Base-by-base conservation (phyloP, 2,888 invertebrate species). In the Chrysodeixis includens region DNA sequence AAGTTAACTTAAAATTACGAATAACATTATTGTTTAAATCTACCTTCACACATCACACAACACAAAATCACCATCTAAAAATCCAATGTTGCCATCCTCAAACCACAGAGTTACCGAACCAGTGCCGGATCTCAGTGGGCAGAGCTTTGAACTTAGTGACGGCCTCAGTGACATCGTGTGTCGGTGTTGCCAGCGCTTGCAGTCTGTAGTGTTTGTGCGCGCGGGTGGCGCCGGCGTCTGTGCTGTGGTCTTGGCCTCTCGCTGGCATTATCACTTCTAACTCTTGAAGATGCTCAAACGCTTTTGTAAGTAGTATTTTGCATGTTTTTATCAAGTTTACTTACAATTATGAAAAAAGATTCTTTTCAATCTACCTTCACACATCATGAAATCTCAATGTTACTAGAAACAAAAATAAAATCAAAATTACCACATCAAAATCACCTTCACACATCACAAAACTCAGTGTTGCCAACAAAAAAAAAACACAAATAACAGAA, bases 61-160 rank as follows among this genome's bases (percentile, higher is more conserved):
- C n/a, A n/a, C 26, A 49, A 20, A 20, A 10, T 22, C 20, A 12
- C 10, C 56, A 62, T 35, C 59, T 58, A 62, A 67, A 62, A 30
- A 26, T 26, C 26, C 26, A 6, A 26, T 26, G 32, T 32, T 12
- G n/a, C 40, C 6, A 56, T 6, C 2, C 6, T 83, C 55, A 96
- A 70, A 95, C 88, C 49, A 96, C 89, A 57, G 96, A 96, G 88
- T 96, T 97, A 73, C 95, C 95, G n/a, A 97, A 97, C 98, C 98
- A 99, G 86, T 98, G 98, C 20, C 95, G 92, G 6, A 99, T 96
- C 86, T 98, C 98, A 0, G 98, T 98, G 0, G 98, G 98, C 79
- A 99, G 90, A 0, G 97, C 96, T 56, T 96, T 96, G 82, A 97
- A 97, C 61, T 95, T 96, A 76, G 96, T 97, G 0, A 98, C 95